Base-by-base conservation (phyloP, 2,888 invertebrate genomes). In the Erebia ligea region DNA sequence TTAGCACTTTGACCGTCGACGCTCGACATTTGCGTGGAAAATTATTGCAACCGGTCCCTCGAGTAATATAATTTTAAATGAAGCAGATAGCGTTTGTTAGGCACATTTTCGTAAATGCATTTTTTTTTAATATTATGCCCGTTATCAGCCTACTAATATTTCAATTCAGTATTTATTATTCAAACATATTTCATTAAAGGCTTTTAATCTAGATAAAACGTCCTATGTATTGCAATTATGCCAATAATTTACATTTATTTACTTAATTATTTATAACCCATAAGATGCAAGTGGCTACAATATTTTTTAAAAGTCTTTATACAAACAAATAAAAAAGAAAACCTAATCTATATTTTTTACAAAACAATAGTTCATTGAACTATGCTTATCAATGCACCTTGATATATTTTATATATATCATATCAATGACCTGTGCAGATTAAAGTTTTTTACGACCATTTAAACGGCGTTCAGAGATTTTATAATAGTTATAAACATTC, bases 21-120 rank as follows among this genome's bases (percentile, higher is more conserved):
- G 66, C 71, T 50, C 65, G 69, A 56, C 66, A 68, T 50, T 54
- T 70, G 56, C 67, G 57, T 72, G 69, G 61, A 67, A 71, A 73
- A 69, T 75, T 72, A 75, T 75, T 65, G 62, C 67, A 40, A 63
- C 19, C 19, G 65, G 68, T 61, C 71, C 40, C 64, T 61, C 21
- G 71, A 61, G 64, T 61, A 19, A 52, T 40, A 56, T 68, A 61
- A 71, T 65, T 71, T 68, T 48, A 70, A 58, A 50, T 57, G 62
- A 40, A 48, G 9, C 17, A 50, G 63, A 69, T 67, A 70, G 65
- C 56, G 25, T 45, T 57, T 40, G 64, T 52, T 64, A 52, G 10
- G 64, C 34, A 52, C 10, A 52, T 40, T 64, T 17, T 25, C 25
- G 63, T 48, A 21, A 63, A 63, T 63, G 50, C n/a, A 34, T 50